Percentiles rank a stretch among this genome's conserved stretches.
phyloP scores from a whole-genome alignment of 1,140 invertebrate species.

The Macrotrachela quadricornifera region DNA sequence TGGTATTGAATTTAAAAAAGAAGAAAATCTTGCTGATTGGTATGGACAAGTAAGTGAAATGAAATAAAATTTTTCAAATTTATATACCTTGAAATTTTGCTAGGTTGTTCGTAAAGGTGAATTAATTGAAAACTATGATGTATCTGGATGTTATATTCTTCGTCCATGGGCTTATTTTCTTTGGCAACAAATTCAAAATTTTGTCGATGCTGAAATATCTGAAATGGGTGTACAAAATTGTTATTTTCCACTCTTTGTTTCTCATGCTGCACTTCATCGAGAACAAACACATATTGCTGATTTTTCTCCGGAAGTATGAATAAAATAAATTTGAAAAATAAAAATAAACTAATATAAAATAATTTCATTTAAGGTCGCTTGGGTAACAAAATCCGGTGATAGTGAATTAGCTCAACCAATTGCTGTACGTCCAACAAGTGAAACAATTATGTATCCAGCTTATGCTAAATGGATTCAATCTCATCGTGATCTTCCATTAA shows the following conservation, averaged over 20 bases:
- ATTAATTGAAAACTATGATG: slow-evolving; percentile 97
- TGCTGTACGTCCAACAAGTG: slow-evolving; percentile 88
- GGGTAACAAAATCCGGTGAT: slow-evolving; percentile 89
- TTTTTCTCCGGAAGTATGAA: slow-evolving; percentile 73
- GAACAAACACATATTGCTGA: slow-evolving; percentile 92
- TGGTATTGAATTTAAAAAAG: slow-evolving; percentile 73
- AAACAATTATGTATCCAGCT: slow-evolving; percentile 97
- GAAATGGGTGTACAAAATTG: slow-evolving; percentile 80
- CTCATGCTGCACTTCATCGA: slow-evolving; percentile 61
- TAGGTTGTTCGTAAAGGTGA: slow-evolving; percentile 49
- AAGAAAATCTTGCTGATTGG: slow-evolving; percentile 85
- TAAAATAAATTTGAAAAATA: no score
- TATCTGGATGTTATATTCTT: slow-evolving; percentile 92
- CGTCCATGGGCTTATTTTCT: slow-evolving; percentile 87
- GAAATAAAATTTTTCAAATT: no score
- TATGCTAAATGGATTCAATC: slow-evolving; percentile 96
- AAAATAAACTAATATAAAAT: no score
- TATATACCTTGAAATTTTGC: no score
- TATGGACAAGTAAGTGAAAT: slow-evolving; percentile 72
- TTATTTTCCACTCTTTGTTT: slow-evolving; percentile 97
- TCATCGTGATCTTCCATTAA: slow-evolving; percentile 81
- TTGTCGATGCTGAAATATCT: slow-evolving; percentile 72
- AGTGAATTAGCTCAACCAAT: slow-evolving; percentile 88
- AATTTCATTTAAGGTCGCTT: slow-evolving; percentile 48
- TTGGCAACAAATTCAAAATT: slow-evolving; percentile 75